Evolutionary conservation across 2,888 invertebrate species (phyloP), one percentile per base, ranked within the genome.

Genomic region (Spodoptera exigua): DNA sequence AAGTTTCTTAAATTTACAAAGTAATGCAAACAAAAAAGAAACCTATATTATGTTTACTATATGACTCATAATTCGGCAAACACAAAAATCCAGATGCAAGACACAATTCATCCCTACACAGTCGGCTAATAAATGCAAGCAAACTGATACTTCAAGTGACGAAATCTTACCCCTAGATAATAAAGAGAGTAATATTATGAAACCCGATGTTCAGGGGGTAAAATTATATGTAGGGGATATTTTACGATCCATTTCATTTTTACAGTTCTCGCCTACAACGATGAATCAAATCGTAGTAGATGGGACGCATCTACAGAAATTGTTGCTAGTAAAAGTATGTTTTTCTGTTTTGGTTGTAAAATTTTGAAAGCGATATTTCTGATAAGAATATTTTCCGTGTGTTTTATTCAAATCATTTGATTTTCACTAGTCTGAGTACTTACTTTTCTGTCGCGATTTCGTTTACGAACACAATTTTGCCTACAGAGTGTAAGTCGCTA

Each of bases 171-270:
- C 77, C 84, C 78, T 70, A 48, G 60, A 77, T 81, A 84, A 88
- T 89, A 89, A 90, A 90, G 87, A 85, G 81, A 79, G 82, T 75
- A 72, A 75, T 81, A 63, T 70, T 56, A 78, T 79, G 77, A 79
- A 80, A 77, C 81, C 79, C 68, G 57, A 66, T 70, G 61, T 79
- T 81, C 79, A 66, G 82, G 89, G 90, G 91, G 90, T 80, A 81
- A 74, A 79, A 83, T 85, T 84, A 87, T 84, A 81, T 81, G 79
- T 79, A 74, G 88, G 93, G 93, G 93, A 89, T 88, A 89, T 86
- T 93, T 93, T 93, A 93, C 87, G 92, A 91, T 81, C 87, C 77
- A 85, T 86, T 86, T 80, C 80, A 79, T 89, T 90, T 89, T 88
- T 77, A 88, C 88, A 88, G 81, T 84, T 80, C 70, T 63, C 63